Base-by-base conservation (phyloP, 2,113 vertebrate genomes). In the Phalacrocorax aristotelis region DNA sequence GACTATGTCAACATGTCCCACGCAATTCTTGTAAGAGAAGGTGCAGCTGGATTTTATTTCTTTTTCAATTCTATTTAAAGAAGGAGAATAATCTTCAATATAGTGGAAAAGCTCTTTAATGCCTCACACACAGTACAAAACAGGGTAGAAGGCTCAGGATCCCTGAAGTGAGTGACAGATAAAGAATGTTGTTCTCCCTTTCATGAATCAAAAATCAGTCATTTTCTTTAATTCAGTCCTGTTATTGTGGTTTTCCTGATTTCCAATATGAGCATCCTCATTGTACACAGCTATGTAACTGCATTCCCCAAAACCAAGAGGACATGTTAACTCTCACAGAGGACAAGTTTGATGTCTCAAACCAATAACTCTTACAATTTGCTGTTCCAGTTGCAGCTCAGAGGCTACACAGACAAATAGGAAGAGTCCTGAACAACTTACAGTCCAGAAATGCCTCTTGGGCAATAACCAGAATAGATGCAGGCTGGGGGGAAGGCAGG, bases 1-100 rank as follows among this genome's bases (percentile, higher is more conserved):
- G 42, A 74, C 68, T 38, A 26, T 68, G 72, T 89, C 79, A 68
- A 23, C 27, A 44, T 64, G 54, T 74, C 57, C 34, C 48, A 15
- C 48, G 91, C 78, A 62, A 26, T 78, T 96, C 61, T 82, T 90
- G 52, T 52, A 75, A 68, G 17, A 69, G 32, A 71, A 57, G 19
- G 57, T 46, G 21, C 29, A 64, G 27, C 49, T 84, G 72, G 38
- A 89, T 87, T 93, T 88, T 80, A 66, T 91, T 96, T 94, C 36
- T 87, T 57, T 82, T 86, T 57, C 71, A 88, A 54, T 88, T 91
- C 72, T 96, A 55, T 93, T 90, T 96, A 83, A 80, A 94, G 74
- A 27, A 92, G 38, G 22, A 80, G 25, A 88, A 90, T 70, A 83
- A 95, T 85, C 60, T 94, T 85, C 62, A 55, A 13, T 64, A 55